Evolutionary conservation across 37 sponge, comb jelly and placozoan species (phyloP).

Genomic region (Theonella swinhoei): DNA sequence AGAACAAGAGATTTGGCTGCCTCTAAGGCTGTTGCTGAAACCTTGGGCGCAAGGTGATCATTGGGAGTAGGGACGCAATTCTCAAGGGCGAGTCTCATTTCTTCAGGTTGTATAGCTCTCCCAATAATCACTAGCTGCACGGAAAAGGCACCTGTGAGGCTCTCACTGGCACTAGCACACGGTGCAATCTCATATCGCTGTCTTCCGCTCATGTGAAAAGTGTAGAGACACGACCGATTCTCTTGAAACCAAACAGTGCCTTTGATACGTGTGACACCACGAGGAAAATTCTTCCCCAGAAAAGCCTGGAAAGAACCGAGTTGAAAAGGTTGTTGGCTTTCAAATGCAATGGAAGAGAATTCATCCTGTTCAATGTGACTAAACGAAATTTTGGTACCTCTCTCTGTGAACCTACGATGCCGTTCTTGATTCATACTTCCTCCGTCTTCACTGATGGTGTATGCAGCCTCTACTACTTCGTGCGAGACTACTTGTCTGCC

Average conservation of each 20-base stretch:
- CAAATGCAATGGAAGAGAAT: constrained; percentile 56
- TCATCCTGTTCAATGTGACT: constrained; percentile 58
- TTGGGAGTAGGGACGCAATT: background rate
- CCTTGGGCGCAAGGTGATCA: background rate
- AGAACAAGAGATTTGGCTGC: background rate
- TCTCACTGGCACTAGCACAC: constrained; percentile 9
- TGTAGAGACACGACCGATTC: constrained; percentile 48
- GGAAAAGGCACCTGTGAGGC: constrained; percentile 40
- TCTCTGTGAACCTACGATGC: constrained; percentile 19
- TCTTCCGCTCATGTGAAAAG: constrained; percentile 77
- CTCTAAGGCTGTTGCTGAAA: background rate
- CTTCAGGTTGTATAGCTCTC: constrained; percentile 19
- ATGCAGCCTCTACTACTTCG: constrained; percentile 48
- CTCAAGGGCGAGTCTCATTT: constrained; percentile 4
- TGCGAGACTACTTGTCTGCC: constrained; percentile 52
- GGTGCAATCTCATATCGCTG: constrained; percentile 61
- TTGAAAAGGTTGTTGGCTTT: constrained; percentile 40
- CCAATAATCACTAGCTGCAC: constrained; percentile 68
- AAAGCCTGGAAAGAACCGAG: constrained; percentile 55
- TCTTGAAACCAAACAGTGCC: constrained; percentile 74
- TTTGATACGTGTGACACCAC: constrained; percentile 45
- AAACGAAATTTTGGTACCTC: background rate
- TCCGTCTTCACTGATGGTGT: constrained; percentile 37
- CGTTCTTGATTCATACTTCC: constrained; percentile 54
- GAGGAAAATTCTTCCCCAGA: constrained; percentile 50